A percentile compares a stretch with the other conserved stretches of the same genome.
Evolutionary conservation across 2,888 invertebrate species (phyloP).

Genomic region (Caenorhabditis japonica): DNA sequence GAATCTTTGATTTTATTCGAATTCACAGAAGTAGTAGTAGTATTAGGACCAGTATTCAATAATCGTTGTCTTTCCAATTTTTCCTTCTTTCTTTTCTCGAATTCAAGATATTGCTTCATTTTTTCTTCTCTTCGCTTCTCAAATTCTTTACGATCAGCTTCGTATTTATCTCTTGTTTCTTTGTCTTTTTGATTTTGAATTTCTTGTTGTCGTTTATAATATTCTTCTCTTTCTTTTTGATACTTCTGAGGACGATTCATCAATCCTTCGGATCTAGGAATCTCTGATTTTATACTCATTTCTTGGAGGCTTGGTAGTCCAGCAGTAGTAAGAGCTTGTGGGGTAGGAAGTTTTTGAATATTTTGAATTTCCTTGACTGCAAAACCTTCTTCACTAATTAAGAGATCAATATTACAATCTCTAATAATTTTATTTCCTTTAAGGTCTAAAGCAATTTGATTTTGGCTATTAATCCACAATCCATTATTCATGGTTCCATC

Average conservation of each 20-base stretch:
- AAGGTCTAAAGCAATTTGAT: slow-evolving; percentile 58
- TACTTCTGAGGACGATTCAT: neutral
- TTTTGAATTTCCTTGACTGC: slow-evolving; percentile 42
- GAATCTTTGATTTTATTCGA: too few relatives aligned
- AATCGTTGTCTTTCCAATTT: too few relatives aligned
- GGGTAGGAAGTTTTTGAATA: too few relatives aligned
- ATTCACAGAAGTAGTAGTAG: too few relatives aligned
- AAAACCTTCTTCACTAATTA: slow-evolving; percentile 50
- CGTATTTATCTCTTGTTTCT: slow-evolving; percentile 3
- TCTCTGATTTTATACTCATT: slow-evolving; percentile 5
- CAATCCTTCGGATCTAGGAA: slow-evolving; percentile 8
- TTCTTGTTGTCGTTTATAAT: slow-evolving; percentile 4
- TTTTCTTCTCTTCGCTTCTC: too few relatives aligned
- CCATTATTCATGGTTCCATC: slow-evolving; percentile 55
- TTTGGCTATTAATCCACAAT: slow-evolving; percentile 57
- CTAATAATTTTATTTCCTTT: slow-evolving; percentile 27
- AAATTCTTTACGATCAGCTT: slow-evolving; percentile 6
- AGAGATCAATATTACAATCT: slow-evolving; percentile 33
- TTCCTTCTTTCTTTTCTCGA: too few relatives aligned
- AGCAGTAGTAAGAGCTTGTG: too few relatives aligned
- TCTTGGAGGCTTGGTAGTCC: too few relatives aligned
- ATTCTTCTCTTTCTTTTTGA: slow-evolving; percentile 4
- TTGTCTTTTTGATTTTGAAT: too few relatives aligned
- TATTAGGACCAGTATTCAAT: too few relatives aligned
- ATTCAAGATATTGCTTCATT: too few relatives aligned